Base-by-base conservation (phyloP, 2,888 invertebrate genomes). In the Aethes cnicana region DNA sequence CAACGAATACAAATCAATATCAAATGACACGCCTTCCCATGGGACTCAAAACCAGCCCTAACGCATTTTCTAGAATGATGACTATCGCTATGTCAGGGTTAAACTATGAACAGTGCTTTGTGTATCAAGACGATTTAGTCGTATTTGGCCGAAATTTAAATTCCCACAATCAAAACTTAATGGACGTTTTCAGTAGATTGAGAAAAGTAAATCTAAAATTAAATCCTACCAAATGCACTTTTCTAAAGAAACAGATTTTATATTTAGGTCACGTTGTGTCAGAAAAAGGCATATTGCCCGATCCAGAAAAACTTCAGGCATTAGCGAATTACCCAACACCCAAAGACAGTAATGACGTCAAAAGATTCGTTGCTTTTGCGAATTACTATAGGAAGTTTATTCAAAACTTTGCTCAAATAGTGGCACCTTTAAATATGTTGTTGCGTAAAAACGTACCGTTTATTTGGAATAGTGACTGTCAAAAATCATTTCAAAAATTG, bases 1-100 rank as follows among this genome's bases (percentile, higher is more conserved):
- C 42, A n/a, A n/a, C n/a, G n/a, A n/a, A n/a, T 5, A 30, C 49
- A 11, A 44, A 37, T 3, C 53, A 61, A 41, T 61, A 53, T 20
- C 57, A 58, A 20, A 56, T 58, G 57, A 62, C 33, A 14, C 42
- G 58, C 3, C 3, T 57, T 11, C 59, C 56, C 0, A 58, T 58
- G 56, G 59, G 57, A 4, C 17, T 59, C 8, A 59, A 62, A 39
- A 60, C 32, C 0, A 54, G 52, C 14, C 56, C 48, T 1, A 58
- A 39, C 44, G 30, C 54, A 2, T 62, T 59, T 16, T 50, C 54
- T 1, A 32, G 59, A 17, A 46, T 58, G 26, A 58, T 62, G 48
- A 44, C 53, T 4, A 30, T 56, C 8, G 59, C 58, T 3, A 55
- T 57, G 52, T 42, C 56, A 4, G 62, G 58, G 4, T 28, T 59